These are phyloP conservation scores for Gephyroberyx darwinii DNA, from an alignment of 2,797 vertebrate genomes.

Conservation along the genomic window DNA sequence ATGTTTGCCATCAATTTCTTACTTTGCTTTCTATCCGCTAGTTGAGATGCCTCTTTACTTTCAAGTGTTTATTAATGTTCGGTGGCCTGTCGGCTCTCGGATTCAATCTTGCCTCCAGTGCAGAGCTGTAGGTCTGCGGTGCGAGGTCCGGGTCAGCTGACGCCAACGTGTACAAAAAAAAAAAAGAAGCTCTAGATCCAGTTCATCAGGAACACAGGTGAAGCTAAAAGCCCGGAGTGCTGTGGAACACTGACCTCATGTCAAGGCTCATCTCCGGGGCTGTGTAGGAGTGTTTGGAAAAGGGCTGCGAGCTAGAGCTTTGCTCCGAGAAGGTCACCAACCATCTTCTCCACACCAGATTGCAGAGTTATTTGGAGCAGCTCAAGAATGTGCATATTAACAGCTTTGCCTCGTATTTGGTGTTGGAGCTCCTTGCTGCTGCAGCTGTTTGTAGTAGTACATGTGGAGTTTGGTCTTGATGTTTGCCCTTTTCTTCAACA, in stretches of 20 bases:
- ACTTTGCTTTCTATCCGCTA: background rate
- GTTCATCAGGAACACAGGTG: slow-evolving; percentile 42
- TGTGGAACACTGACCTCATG: slow-evolving; percentile 29
- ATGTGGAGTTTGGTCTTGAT: background rate
- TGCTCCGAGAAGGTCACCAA: slow-evolving; percentile 33
- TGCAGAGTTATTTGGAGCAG: background rate
- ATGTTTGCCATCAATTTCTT: background rate
- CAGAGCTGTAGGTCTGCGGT: background rate
- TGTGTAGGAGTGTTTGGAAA: slow-evolving; percentile 51
- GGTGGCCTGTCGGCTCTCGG: background rate
- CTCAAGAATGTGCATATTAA: slow-evolving; percentile 7
- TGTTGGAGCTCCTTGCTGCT: background rate
- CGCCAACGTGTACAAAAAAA: too few species aligned
- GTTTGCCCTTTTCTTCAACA: background rate
- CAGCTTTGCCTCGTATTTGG: background rate
- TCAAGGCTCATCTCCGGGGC: slow-evolving; percentile 39
- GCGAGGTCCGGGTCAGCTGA: slow-evolving; percentile 17
- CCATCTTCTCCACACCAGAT: slow-evolving; percentile 9
- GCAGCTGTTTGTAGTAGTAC: too few species aligned
- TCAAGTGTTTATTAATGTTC: too few species aligned
- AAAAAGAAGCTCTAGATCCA: background rate
- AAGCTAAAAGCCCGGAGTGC: slow-evolving; percentile 3
- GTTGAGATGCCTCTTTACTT: background rate
- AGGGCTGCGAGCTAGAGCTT: slow-evolving; percentile 26
- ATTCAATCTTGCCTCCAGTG: background rate